phyloP scores from a whole-genome alignment of 1,140 invertebrate species.

The Nilaparvata lugens region DNA sequence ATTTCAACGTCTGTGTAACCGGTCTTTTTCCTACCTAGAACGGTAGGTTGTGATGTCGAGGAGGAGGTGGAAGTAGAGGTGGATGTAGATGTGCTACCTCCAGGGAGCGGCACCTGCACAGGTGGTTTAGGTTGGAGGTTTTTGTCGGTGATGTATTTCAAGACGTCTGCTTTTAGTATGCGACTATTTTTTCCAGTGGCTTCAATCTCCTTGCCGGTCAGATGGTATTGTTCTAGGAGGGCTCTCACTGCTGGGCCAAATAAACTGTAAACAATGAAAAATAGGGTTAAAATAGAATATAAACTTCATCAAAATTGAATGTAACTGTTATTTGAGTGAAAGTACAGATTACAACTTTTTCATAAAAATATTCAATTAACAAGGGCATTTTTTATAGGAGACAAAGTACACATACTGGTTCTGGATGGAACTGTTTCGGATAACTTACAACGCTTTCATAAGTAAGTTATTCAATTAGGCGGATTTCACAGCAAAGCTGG shows the following conservation, averaged over 20 bases:
- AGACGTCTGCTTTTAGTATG: conserved; percentile 54
- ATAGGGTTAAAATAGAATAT: too few species aligned
- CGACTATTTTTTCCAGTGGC: conserved; percentile 47
- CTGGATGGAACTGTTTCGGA: too few species aligned
- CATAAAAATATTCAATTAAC: not conserved
- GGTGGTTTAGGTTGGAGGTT: conserved; percentile 40
- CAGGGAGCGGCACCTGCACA: conserved; percentile 34
- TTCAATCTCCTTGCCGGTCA: conserved; percentile 40
- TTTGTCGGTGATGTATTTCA: conserved; percentile 45
- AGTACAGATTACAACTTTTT: not conserved
- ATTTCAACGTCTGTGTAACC: conserved; percentile 58
- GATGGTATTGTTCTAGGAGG: conserved; percentile 48
- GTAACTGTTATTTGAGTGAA: not conserved
- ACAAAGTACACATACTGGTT: too few species aligned
- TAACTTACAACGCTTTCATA: too few species aligned
- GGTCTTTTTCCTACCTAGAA: conserved; percentile 29
- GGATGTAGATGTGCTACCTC: conserved; percentile 35
- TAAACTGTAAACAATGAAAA: conserved; percentile 28
- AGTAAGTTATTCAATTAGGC: too few species aligned
- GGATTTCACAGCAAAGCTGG: too few species aligned
- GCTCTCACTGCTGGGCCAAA: conserved; percentile 53
- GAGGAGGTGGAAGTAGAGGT: conserved; percentile 30
- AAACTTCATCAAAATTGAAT: too few species aligned
- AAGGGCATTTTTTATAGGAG: too few species aligned
- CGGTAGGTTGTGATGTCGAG: conserved; percentile 27